Evolutionary conservation across 2,888 invertebrate genomes (phyloP).

Genomic region (Diabrotica balteata): DNA sequence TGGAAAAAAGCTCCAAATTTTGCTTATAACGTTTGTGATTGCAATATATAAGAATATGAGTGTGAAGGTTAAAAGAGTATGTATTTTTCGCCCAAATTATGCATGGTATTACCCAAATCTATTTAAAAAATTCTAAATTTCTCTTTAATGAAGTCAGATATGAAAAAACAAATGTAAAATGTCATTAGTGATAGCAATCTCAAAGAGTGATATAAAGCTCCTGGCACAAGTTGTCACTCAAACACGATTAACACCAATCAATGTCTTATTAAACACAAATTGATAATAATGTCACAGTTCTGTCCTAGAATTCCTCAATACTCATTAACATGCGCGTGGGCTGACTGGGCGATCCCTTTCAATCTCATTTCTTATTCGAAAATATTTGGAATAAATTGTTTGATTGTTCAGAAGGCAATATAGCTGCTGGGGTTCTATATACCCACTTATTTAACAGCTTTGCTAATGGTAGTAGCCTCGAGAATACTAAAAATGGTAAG

Average conservation of each 20-base stretch:
- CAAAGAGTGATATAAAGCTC: neutral
- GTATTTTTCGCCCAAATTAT: too few relatives aligned
- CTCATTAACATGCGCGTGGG: slow-evolving; percentile 22
- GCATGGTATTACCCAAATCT: too few relatives aligned
- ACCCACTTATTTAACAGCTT: slow-evolving; percentile 28
- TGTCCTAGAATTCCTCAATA: slow-evolving; percentile 14
- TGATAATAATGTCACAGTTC: slow-evolving; percentile 11
- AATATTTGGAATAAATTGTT: slow-evolving; percentile 17
- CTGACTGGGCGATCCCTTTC: slow-evolving; percentile 20
- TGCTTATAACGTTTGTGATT: too few relatives aligned
- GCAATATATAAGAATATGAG: too few relatives aligned
- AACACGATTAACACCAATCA: slow-evolving; percentile 5
- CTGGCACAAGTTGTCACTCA: neutral
- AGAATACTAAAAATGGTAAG: slow-evolving; percentile 35
- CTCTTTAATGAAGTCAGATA: too few relatives aligned
- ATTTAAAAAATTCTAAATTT: too few relatives aligned
- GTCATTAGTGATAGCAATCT: too few relatives aligned
- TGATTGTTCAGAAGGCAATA: slow-evolving; percentile 13
- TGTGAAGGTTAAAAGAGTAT: too few relatives aligned
- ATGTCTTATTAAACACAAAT: slow-evolving; percentile 9
- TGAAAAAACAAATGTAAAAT: too few relatives aligned
- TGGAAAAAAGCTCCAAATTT: too few relatives aligned
- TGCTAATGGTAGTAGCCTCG: slow-evolving; percentile 32
- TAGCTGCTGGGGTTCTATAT: slow-evolving; percentile 25
- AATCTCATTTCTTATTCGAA: slow-evolving; percentile 10